Percentiles rank a stretch among this genome's conserved stretches.
Evolutionary conservation across 2,797 vertebrate species (phyloP).

Genomic region (Pelochelys cantorii): DNA sequence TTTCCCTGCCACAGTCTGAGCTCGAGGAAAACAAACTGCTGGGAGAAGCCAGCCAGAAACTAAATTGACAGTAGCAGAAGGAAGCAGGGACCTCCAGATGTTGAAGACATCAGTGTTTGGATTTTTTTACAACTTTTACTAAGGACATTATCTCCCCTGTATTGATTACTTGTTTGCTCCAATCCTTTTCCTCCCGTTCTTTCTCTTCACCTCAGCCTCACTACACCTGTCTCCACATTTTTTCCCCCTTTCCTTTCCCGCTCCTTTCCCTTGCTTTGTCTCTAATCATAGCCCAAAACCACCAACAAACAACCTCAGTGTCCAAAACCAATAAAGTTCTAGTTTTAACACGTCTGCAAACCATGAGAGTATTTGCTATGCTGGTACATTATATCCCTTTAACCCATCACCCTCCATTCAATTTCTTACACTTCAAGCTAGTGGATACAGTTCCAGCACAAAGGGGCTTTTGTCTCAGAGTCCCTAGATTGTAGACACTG

Average conservation of each 20-base stretch:
- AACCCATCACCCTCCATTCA: background rate
- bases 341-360: background rate
- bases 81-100: background rate
- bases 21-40: background rate
- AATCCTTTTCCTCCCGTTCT: background rate
- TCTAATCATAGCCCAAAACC: background rate
- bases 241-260: background rate
- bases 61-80: background rate
- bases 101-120: background rate
- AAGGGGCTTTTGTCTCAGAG: background rate
- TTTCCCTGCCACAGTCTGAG: background rate
- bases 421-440: background rate
- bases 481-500: background rate
- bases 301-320: background rate
- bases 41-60: background rate
- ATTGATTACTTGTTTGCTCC: constrained; percentile 8
- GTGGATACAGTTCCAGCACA: background rate
- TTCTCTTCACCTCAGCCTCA: background rate
- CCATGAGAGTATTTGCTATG: accelerated
- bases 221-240: accelerated
- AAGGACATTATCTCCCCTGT: background rate
- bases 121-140: background rate
- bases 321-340: background rate
- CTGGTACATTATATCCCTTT: background rate
- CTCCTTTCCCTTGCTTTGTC: background rate